These are phyloP conservation scores for Cantharis flavilabris DNA, from an alignment of 2,888 invertebrate genomes.

Conservation along the genomic window DNA sequence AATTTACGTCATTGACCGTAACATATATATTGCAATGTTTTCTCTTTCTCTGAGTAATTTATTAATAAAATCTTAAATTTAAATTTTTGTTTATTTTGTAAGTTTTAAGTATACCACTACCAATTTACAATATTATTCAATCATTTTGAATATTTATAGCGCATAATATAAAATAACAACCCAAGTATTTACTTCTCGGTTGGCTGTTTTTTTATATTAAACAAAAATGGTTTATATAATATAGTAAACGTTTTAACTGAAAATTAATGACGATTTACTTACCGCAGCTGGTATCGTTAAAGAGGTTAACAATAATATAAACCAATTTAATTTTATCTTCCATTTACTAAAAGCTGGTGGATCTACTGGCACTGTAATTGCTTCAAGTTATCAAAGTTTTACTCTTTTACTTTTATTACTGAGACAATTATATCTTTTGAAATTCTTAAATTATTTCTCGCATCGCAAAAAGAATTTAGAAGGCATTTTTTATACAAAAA, in stretches of 20 bases:
- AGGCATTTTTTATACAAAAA: too few species aligned
- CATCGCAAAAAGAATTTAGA: background rate
- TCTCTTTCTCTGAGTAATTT: too few species aligned
- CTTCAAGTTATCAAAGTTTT: slow-evolving; percentile 1
- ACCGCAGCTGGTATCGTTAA: slow-evolving; percentile 26
- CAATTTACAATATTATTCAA: too few species aligned
- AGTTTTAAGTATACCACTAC: too few species aligned
- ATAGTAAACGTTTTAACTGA: slow-evolving; percentile 23
- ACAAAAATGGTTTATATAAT: slow-evolving; percentile 19
- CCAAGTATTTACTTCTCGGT: background rate
- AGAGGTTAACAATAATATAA: slow-evolving; percentile 22
- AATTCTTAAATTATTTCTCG: background rate
- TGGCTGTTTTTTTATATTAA: slow-evolving; percentile 16
- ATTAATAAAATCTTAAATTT: too few species aligned
- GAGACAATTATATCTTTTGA: background rate
- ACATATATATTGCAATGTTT: too few species aligned
- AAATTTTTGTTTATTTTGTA: too few species aligned
- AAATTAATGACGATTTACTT: slow-evolving; percentile 23
- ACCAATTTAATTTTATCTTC: slow-evolving; percentile 27
- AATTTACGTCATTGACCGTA: too few species aligned
- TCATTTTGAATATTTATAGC: too few species aligned
- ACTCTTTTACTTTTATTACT: background rate
- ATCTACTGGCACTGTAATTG: slow-evolving; percentile 6
- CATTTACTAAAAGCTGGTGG: slow-evolving; percentile 18
- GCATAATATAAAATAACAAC: too few species aligned